Evolutionary conservation across 2,888 invertebrate species (phyloP), one percentile per base, ranked within the genome.

Genomic region (Rhagophthalmus giganteus): DNA sequence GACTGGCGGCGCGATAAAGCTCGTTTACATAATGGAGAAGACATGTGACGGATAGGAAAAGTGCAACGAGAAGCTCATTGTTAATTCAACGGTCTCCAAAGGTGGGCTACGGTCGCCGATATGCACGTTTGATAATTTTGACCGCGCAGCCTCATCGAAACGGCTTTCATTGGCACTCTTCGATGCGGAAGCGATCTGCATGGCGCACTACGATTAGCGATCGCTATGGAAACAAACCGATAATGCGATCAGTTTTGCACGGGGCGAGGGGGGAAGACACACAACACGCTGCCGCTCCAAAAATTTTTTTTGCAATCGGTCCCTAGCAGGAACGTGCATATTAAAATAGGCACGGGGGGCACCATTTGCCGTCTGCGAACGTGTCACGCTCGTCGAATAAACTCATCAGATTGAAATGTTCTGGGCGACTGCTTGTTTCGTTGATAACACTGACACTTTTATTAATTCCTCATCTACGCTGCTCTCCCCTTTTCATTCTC

Each of bases 391-490:
- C 52, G 46, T 52, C 50, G 45, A 54, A 35, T 44, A 20, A 35
- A 34, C 59, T 64, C 64, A 67, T 67, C 68, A 68, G 74, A 76
- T 77, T 76, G 77, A 76, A 77, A 75, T 73, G 76, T 77, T 77
- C 74, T 73, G 73, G 73, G 63, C 64, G 64, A 67, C 63, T 68
- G 70, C 66, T 60, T 62, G 63, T 58, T 63, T 67, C 74, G 73
- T 77, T 78, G 79, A 81, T 80, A 81, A 83, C n/a, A n/a, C 82
- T 84, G 84, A 84, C 85, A 83, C 82, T 82, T 84, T 84, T 85
- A 85, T 85, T 85, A 85, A 85, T 85, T 85, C 83, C 79, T 78
- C 80, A 78, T 80, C 77, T 74, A 74, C 62, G 61, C 60, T 54
- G 57, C 51, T 58, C 61, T 55, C 66, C 66, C 62, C 60, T 54